Evolutionary conservation across 2,888 invertebrate genomes (phyloP), one percentile per base, ranked within the genome.

Genomic region (Microctonus aethiopoides): DNA sequence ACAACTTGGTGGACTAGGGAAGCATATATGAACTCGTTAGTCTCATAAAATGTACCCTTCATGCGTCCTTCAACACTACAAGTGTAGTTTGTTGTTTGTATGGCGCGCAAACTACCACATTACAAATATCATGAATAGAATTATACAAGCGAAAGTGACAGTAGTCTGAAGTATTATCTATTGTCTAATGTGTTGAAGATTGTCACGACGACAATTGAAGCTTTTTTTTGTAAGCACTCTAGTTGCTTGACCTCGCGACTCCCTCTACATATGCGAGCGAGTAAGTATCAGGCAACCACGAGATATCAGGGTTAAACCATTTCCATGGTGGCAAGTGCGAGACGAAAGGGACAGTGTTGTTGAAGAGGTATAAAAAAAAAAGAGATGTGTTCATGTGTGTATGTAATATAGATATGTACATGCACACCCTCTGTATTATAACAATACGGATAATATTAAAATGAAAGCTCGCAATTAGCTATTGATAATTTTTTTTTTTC

Each of bases 1-100:
- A 72, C 76, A 75, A 78, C 78, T 78, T 79, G 73, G 72, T 70
- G 71, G 75, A 79, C 73, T 75, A 79, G 79, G 78, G 46, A 70
- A 78, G 67, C 76, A 79, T 77, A 67, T 41, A n/a, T n/a, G 41
- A 60, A 36, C 51, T 60, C 63, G 36, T 46, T 39, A 9, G 56
- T 59, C 59, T 64, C 61, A 67, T 62, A 36, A 69, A 56, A 65
- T 51, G 36, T 66, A 41, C 65, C 72, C 39, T 61, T 63, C 26
- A 32, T 29, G 16, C 64, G 52, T 70, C 62, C 68, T 70, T 69
- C 70, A 70, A 70, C 70, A 32, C 26, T 57, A 7, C 54, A 54
- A 24, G n/a, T 26, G 46, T 46, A 46, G 16, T 46, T 9, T 46
- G 16, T 46, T 46, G 46, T 46, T 46, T 46, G 4, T 7, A 20